Evolutionary conservation across 1,140 invertebrate genomes (phyloP).

Genomic region (Cotesia vestalis): DNA sequence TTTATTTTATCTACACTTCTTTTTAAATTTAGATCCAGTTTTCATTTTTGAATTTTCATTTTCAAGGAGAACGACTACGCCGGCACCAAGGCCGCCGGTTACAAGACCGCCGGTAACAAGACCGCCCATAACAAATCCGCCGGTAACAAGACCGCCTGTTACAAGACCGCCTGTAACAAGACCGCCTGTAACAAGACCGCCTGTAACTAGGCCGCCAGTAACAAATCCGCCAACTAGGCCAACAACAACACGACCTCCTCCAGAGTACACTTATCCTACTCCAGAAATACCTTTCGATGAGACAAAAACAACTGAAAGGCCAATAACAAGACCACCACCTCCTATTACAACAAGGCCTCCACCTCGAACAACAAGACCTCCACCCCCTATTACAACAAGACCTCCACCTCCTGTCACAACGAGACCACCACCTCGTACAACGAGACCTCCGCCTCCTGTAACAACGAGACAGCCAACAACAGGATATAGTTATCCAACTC

Average conservation of each 20-base stretch:
- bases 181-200: conserved; percentile 26
- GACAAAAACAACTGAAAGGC: not conserved
- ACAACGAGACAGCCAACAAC: not conserved
- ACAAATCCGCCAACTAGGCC: conserved; percentile 24
- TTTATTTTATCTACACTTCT: not conserved
- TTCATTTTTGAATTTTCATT: not conserved
- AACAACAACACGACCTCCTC: conserved; percentile 15
- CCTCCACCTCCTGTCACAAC: conserved; percentile 19
- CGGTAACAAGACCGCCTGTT: not conserved
- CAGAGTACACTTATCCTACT: conserved; percentile 30
- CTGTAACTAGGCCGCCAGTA: conserved; percentile 28
- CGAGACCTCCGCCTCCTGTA: conserved; percentile 24
- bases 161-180: conserved; percentile 32
- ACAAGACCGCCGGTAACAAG: not conserved
- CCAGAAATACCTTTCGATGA: conserved; percentile 17
- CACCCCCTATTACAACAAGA: conserved; percentile 28
- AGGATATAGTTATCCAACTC: conserved; percentile 3
- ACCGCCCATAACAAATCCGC: not conserved
- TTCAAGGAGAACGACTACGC: not conserved
- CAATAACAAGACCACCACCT: conserved; percentile 22
- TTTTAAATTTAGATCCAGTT: not conserved
- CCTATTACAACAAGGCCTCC: conserved; percentile 5
- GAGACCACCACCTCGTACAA: conserved; percentile 33
- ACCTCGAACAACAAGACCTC: conserved; percentile 8
- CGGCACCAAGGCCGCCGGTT: conserved; percentile 15